Evolutionary conservation across 1,140 invertebrate genomes (phyloP).

Genomic region (Cataglyphis hispanica): DNA sequence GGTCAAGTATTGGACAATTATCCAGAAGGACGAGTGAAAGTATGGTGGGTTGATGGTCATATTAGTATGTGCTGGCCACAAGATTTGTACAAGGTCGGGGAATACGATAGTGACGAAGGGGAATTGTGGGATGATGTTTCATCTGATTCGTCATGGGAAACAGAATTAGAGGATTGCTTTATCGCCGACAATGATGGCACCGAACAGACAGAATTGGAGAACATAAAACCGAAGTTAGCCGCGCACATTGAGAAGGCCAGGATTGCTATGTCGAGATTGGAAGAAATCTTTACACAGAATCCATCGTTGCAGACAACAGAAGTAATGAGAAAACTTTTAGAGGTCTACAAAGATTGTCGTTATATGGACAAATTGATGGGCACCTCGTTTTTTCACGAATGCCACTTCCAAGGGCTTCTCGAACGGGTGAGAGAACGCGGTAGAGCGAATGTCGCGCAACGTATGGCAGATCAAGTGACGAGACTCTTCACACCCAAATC

Average conservation of each 20-base stretch:
- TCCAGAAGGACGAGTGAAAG: conserved; percentile 93
- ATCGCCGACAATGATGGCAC: conserved; percentile 82
- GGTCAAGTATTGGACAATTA: conserved; percentile 96
- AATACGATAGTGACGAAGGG: conserved; percentile 93
- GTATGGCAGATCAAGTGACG: conserved; percentile 88
- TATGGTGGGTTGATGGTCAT: conserved; percentile 95
- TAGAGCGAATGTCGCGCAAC: conserved; percentile 86
- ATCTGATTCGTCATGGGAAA: conserved; percentile 92
- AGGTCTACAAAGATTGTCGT: conserved; percentile 95
- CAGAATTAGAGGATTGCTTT: conserved; percentile 89
- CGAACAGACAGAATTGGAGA: conserved; percentile 81
- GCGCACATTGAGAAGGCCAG: conserved; percentile 92
- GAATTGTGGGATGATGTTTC: conserved; percentile 91
- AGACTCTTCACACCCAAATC: conserved; percentile 86
- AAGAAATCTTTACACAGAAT: conserved; percentile 92
- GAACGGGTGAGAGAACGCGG: conserved; percentile 88
- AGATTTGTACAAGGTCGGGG: conserved; percentile 92
- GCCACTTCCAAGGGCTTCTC: conserved; percentile 90
- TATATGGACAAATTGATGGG: conserved; percentile 94
- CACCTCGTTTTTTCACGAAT: conserved; percentile 94
- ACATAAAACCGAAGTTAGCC: conserved; percentile 89
- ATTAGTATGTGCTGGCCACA: conserved; percentile 97
- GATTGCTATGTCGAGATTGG: conserved; percentile 91
- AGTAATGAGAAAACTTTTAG: conserved; percentile 92
- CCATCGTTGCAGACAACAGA: conserved; percentile 91